phyloP scores from a whole-genome alignment of 1,140 invertebrate species.

The Theocolax elegans region DNA sequence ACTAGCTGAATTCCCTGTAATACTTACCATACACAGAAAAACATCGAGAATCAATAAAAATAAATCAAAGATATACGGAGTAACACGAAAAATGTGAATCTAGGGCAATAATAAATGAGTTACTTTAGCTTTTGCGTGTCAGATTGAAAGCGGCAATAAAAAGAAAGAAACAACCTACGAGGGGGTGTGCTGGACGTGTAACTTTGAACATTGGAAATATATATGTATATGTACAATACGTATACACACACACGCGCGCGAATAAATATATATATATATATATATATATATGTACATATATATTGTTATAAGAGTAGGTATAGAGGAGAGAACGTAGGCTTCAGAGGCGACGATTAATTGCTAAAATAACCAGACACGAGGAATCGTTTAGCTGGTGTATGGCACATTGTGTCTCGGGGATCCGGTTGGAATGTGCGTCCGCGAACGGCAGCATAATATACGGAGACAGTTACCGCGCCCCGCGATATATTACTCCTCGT shows the following conservation, averaged over 20 bases:
- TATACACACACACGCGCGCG: too few species aligned
- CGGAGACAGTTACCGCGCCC: slow-evolving; percentile 58
- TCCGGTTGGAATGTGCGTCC: slow-evolving; percentile 55
- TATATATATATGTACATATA: not conserved
- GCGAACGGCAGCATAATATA: slow-evolving; percentile 61
- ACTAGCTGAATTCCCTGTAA: too few species aligned
- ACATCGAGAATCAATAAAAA: not conserved
- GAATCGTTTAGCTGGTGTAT: slow-evolving; percentile 60
- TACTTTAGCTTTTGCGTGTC: not conserved
- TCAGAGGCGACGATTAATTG: slow-evolving; percentile 56
- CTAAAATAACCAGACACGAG: slow-evolving; percentile 61
- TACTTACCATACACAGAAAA: too few species aligned
- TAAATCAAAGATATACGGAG: slow-evolving; percentile 1
- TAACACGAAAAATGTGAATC: not conserved
- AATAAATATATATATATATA: too few species aligned
- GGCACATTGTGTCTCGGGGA: slow-evolving; percentile 54
- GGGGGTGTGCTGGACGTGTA: not conserved
- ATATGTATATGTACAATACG: not conserved
- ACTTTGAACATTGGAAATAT: not conserved
- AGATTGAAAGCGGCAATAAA: not conserved
- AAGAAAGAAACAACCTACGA: not conserved
- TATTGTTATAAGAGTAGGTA: not conserved
- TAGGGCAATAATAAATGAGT: not conserved
- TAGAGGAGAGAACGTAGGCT: not conserved
- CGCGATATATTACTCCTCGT: slow-evolving; percentile 57